Evolutionary conservation across 2,113 vertebrate genomes (phyloP), one percentile per base, ranked within the genome.

Genomic region (Dolichotis patagonum): DNA sequence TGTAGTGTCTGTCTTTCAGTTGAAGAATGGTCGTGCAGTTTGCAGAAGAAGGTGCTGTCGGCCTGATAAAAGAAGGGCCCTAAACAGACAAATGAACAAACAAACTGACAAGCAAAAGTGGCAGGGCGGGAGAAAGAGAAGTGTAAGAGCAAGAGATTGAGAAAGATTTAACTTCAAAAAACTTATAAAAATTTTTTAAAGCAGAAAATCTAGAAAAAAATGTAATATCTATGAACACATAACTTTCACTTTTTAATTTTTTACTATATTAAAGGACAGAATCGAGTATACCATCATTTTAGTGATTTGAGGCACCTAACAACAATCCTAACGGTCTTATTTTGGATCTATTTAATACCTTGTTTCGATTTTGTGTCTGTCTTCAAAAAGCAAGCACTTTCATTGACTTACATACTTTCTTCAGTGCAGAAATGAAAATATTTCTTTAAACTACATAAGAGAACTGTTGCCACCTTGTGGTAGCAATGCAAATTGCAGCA

Each of bases 391-490:
- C 73, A 83, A 90, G 26, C 5, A 63, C 16, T 92, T 52, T 67
- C 56, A 77, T 85, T 7, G 54, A 58, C 43, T 24, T 30, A 49
- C 8, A 28, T 17, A 3, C 0, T 95, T 73, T 71, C 62, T 81
- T 49, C 5, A 49, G 7, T 14, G 17, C 9, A 63, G n/a, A 88
- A 88, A 65, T 58, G 32, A 84, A 94, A 83, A 80, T 58, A 38
- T 43, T 77, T 28, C 60, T 73, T 35, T 90, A 63, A 69, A 58
- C 84, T 84, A 80, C 16, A 75, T 49, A 81, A 43, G 54, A 63
- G 41, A 92, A 35, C 84, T 92, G 69, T 43, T 90, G 96, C 94
- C 97, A 97, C 78, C 97, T 96, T 95, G 38, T 65, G 96, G 90
- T 85, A 6, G 8, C 41, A 91, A 46, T 65, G 52, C 12, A 63